Evolutionary conservation across 2,113 vertebrate genomes (phyloP).

Genomic region (Cyrtonyx montezumae): DNA sequence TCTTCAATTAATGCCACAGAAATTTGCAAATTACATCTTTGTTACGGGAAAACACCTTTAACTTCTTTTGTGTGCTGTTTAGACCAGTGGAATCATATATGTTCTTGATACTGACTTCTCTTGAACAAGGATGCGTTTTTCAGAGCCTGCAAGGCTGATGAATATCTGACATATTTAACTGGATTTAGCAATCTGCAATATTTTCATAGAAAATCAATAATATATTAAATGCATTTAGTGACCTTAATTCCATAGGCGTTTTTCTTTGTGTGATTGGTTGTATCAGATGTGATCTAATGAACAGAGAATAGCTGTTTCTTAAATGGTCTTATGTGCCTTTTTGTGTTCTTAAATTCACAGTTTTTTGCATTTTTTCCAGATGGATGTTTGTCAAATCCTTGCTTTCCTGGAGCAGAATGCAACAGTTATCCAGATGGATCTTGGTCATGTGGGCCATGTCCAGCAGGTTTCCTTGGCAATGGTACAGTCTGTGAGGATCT

Average conservation of each 20-base stretch:
- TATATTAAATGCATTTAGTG: neutral
- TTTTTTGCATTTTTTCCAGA: conserved; percentile 74
- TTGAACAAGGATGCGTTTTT: neutral
- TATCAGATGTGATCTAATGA: neutral
- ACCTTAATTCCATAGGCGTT: neutral
- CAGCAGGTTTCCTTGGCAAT: conserved; percentile 91
- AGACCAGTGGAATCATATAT: neutral
- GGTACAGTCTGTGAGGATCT: conserved; percentile 92
- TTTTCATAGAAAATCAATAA: neutral
- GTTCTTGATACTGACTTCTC: neutral
- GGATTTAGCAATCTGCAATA: neutral
- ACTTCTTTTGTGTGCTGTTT: neutral
- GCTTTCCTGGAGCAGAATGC: conserved; percentile 92
- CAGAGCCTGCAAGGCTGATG: neutral
- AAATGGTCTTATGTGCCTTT: neutral
- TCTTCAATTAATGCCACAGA: neutral
- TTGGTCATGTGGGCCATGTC: conserved; percentile 95
- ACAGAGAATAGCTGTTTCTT: neutral
- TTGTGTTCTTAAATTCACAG: neutral
- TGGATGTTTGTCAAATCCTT: conserved; percentile 95
- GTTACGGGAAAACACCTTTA: neutral
- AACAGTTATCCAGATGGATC: conserved; percentile 93
- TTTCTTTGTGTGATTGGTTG: neutral
- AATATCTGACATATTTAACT: neutral
- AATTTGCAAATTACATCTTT: neutral